Percentiles rank a stretch among this genome's conserved stretches.
phyloP scores from a whole-genome alignment of 1,140 invertebrate genomes.

The Hyposmocoma kahamanoa region DNA sequence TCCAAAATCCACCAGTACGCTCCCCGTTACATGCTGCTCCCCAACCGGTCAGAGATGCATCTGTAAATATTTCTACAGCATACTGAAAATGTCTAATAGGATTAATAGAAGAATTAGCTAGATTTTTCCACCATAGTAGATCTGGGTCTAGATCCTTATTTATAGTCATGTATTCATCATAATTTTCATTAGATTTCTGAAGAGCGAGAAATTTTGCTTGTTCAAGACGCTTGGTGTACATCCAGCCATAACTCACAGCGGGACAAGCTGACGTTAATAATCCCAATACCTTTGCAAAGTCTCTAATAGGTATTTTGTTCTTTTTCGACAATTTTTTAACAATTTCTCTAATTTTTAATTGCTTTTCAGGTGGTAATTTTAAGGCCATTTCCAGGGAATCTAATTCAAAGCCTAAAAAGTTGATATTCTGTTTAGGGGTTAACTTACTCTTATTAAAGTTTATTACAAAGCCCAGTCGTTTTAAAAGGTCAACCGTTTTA shows the following conservation, averaged over 20 bases:
- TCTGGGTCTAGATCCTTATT: conserved; percentile 2
- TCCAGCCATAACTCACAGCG: conserved; percentile 18
- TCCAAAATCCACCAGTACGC: conserved; percentile 24
- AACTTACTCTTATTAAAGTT: conserved; percentile 6
- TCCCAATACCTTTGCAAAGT: conserved; percentile 23
- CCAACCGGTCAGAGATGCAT: conserved; percentile 33
- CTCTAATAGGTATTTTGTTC: conserved; percentile 23
- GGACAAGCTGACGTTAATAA: conserved; percentile 21
- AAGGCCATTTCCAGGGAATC: conserved; percentile 1
- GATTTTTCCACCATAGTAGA: conserved; percentile 30
- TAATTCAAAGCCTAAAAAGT: conserved; percentile 4
- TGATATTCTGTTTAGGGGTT: background rate
- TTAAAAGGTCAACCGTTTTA: background rate
- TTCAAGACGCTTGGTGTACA: conserved; percentile 25
- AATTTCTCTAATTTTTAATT: background rate
- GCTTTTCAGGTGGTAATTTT: background rate
- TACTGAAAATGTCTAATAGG: conserved; percentile 12
- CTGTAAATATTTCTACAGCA: conserved; percentile 28
- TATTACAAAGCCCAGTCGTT: conserved; percentile 5
- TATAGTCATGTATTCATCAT: conserved; percentile 9
- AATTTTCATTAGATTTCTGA: conserved; percentile 2
- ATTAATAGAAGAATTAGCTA: conserved; percentile 15
- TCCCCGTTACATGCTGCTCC: conserved; percentile 18
- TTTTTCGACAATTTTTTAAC: conserved; percentile 1
- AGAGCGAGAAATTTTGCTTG: conserved; percentile 15